Evolutionary conservation across 2,888 invertebrate genomes (phyloP).

Genomic region (Scaptomyza polygonia): DNA sequence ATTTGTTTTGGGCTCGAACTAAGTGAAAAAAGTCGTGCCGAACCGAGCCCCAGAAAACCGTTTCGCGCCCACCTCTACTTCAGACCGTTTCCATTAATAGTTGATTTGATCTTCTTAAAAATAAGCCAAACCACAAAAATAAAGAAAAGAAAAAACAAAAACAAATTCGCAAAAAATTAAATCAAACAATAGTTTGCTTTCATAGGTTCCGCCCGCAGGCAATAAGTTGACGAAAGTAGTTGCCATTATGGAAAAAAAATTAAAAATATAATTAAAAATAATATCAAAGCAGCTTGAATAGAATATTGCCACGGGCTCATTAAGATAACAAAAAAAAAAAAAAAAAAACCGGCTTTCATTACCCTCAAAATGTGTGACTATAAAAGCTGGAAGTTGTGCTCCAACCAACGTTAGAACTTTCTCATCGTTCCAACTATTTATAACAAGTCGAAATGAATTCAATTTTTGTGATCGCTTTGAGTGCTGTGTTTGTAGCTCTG

Average conservation of each 20-base stretch:
- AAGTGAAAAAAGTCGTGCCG: too few species aligned
- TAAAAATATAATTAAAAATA: slow-evolving; percentile 19
- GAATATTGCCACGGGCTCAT: slow-evolving; percentile 58
- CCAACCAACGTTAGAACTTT: slow-evolving; percentile 54
- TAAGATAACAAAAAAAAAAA: slow-evolving; percentile 23
- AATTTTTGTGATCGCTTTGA: slow-evolving; percentile 62
- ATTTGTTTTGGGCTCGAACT: too few species aligned
- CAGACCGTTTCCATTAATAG: slow-evolving; percentile 57
- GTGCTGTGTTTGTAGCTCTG: slow-evolving; percentile 57
- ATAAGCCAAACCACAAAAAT: slow-evolving; percentile 9
- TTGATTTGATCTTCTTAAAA: slow-evolving; percentile 62
- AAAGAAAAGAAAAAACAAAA: slow-evolving; percentile 4
- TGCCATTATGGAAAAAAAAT: slow-evolving; percentile 27
- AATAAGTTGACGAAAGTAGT: slow-evolving; percentile 65
- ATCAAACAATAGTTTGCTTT: slow-evolving; percentile 40
- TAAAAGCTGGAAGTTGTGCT: slow-evolving; percentile 51
- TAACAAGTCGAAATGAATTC: slow-evolving; percentile 63
- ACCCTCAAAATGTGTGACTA: slow-evolving; percentile 30
- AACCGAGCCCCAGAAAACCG: too few species aligned
- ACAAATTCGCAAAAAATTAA: background rate
- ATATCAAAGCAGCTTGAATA: slow-evolving; percentile 38
- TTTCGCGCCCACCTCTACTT: too few species aligned
- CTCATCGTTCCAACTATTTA: slow-evolving; percentile 57
- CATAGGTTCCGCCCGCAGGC: slow-evolving; percentile 46
- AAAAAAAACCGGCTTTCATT: slow-evolving; percentile 60